Conservation (phyloP, 2,888 invertebrate genomes). For the Pecten maximus region DNA sequence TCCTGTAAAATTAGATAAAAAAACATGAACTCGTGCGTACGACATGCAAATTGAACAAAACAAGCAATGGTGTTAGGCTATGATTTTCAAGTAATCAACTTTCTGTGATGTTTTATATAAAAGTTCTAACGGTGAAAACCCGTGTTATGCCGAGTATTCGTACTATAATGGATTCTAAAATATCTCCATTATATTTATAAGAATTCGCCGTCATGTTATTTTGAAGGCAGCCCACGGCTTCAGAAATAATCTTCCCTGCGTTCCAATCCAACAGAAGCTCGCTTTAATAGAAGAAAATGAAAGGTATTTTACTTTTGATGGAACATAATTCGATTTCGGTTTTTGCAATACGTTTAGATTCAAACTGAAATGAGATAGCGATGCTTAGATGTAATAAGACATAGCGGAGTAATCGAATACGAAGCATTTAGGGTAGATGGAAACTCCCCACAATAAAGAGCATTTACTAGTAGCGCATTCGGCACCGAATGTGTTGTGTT, state of each 20-base stretch:
- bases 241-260: not conserved
- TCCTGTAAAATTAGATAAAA: constrained; percentile 23
- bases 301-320: not conserved
- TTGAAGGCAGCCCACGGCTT: not conserved
- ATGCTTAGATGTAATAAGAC: not conserved
- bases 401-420: not conserved
- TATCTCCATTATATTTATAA: not conserved
- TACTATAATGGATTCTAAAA: not conserved
- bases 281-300: constrained; percentile 18
- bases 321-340: not conserved
- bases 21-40: not conserved
- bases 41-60: not conserved
- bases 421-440: not conserved
- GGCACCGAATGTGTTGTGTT: no score
- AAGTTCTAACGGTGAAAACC: not conserved
- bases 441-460: no score
- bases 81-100: constrained; percentile 19
- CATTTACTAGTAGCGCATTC: no score
- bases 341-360: not conserved
- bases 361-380: not conserved
- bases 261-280: not conserved
- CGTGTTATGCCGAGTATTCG: not conserved
- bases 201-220: not conserved
- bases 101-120: not conserved
- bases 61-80: not conserved